Base-by-base conservation (phyloP, 2,888 invertebrate species). In the Eremobia ochroleuca region DNA sequence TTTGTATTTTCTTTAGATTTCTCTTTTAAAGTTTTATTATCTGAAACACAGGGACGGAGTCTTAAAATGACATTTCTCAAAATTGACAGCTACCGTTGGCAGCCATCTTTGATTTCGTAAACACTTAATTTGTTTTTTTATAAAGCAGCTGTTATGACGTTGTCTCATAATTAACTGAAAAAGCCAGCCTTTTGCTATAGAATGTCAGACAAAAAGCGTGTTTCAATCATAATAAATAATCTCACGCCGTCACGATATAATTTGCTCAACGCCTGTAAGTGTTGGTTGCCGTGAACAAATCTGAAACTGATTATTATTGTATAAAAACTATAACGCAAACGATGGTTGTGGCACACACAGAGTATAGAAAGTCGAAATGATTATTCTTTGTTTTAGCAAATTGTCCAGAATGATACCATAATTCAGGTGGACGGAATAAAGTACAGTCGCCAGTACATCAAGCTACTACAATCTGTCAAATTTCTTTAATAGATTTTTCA, bases 271-370 rank as follows among this genome's bases (percentile, higher is more conserved):
- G 82, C 74, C 79, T 73, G 73, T 81, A 85, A 86, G 75, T 87
- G 81, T 40, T 81, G 65, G 79, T 71, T 77, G 79, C 72, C 73
- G 71, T 66, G 79, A 85, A 76, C 73, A 67, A 66, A 66, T 80
- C 79, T 77, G 76, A 81, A 88, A 88, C 87, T 88, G 86, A 85
- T 85, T 88, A 88, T 88, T 88, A 86, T 81, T 83, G 76, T 73
- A 88, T 71, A 87, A 88, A 87, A 88, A 87, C 78, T 81, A 49
- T 82, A 73, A 77, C 75, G 71, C 70, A 28, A 58, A 64, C 43
- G 18, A 15, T 67, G 85, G 37, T 37, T 49, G 80, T 11, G 62
- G 67, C 31, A 85, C 87, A 88, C 82, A 18, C 62, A 69, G 72
- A 49, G 46, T 1, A 25, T 34, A 49, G 61, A 61, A 66, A 76